Base-by-base conservation (phyloP, 2,888 invertebrate species). In the Drosophila subquinaria region DNA sequence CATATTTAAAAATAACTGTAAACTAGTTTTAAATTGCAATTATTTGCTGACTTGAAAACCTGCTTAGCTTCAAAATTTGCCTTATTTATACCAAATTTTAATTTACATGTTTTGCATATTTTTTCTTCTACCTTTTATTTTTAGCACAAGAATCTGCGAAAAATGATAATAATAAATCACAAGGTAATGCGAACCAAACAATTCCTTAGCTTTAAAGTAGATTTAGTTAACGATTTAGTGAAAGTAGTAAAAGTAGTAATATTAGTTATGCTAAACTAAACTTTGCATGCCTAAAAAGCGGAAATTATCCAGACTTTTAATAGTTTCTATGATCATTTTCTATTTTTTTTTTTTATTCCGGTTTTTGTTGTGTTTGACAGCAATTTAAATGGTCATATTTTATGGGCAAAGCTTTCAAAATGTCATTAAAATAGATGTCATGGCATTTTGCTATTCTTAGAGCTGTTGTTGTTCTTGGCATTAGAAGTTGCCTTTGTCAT, bases 131-230 rank as follows among this genome's bases (percentile, higher is more conserved):
- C 75, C 72, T 81, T 91, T 87, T 89, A 81, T 81, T 92, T 92
- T 87, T 91, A 92, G 92, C 90, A 83, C 89, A 90, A 82, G 92
- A 92, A 86, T 88, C 91, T 90, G 92, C 88, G 88, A 92, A 90
- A 91, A 91, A 88, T 82, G 92, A 91, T 89, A 90, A 90, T 89
- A 89, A 85, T 79, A 92, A 92, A 89, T 78, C 90, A 91, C 90
- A 92, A 92, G 92, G 91, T 92, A 91, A 82, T 23, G 59, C 71
- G 33, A 52, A 43, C 30, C 27, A 50, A 57, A 66, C n/a, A 38
- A 52, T 59, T 38, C 57, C 6, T 55, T 67, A 42, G 15, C 23
- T 57, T 9, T 5, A 33, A 56, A 10, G 3, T 57, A 57, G 35
- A 3, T 27, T 36, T 57, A 57, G 52, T 40, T 5, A 9, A 55